These are phyloP conservation scores for Ardeotis arabs DNA, from an alignment of 2,113 vertebrate species.

Conservation along the genomic window DNA sequence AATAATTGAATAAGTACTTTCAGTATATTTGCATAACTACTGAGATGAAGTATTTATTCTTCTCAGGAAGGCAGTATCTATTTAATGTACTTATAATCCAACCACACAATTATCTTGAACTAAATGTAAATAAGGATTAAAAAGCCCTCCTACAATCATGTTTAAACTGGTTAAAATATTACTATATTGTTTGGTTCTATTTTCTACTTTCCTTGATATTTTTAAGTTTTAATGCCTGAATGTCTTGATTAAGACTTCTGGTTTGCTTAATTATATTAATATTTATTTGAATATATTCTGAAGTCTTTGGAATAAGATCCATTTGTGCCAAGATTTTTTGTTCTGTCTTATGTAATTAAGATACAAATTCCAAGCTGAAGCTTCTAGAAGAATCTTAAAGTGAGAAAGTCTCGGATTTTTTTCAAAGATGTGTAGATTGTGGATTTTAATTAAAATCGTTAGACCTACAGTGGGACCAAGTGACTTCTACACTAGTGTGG, in stretches of 20 bases:
- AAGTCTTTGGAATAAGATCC: background rate
- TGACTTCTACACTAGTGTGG: background rate
- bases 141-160: background rate
- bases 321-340: background rate
- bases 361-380: background rate
- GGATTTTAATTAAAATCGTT: background rate
- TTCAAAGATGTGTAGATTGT: background rate
- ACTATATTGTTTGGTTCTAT: accelerated
- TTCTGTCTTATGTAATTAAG: background rate
- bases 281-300: background rate
- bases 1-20: background rate
- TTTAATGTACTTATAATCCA: background rate
- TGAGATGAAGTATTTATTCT: background rate
- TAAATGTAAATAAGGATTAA: background rate
- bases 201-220: background rate
- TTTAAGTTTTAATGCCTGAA: background rate
- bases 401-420: background rate
- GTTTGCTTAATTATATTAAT: background rate
- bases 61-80: background rate
- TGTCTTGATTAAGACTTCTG: background rate
- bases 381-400: background rate
- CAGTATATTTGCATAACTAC: background rate
- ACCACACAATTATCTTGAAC: background rate
- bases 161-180: background rate
- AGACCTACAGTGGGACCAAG: background rate